Evolutionary conservation across 2,113 vertebrate genomes (phyloP).

Genomic region (Chaetops frenatus): DNA sequence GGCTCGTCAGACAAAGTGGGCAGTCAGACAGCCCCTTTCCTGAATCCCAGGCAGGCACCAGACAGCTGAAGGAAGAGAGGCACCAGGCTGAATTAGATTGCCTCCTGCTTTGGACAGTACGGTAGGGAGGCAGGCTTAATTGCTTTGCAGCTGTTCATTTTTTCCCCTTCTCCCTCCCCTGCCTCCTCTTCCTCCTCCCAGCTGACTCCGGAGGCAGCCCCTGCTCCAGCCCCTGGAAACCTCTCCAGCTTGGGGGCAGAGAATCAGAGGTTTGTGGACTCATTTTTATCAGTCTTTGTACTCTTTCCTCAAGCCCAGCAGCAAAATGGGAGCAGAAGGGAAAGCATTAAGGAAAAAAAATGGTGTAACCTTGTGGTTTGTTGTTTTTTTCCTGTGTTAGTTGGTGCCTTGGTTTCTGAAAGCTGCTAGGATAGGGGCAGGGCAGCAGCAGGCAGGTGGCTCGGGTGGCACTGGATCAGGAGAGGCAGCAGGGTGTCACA

Average conservation of each 20-base stretch:
- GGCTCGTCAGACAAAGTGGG: conserved; percentile 56
- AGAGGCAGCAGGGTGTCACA: background rate
- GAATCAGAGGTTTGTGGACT: background rate
- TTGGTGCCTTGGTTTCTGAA: background rate
- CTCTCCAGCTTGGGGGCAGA: background rate
- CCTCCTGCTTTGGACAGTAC: conserved; percentile 48
- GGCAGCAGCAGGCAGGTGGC: background rate
- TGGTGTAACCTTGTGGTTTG: background rate
- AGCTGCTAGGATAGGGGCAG: background rate
- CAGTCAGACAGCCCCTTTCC: conserved; percentile 64
- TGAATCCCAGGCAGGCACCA: conserved; percentile 65
- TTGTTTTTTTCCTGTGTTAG: background rate
- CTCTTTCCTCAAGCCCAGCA: background rate
- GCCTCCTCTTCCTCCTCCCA: background rate
- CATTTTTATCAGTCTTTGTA: background rate
- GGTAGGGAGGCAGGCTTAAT: conserved; percentile 49
- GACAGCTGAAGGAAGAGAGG: conserved; percentile 68
- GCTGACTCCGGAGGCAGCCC: background rate
- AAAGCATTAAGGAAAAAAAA: background rate
- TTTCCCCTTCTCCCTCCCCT: background rate
- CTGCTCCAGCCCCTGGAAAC: background rate
- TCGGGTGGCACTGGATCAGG: background rate
- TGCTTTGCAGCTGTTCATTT: conserved; percentile 60
- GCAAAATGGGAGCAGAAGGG: background rate
- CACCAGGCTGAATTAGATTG: conserved; percentile 69